A percentile compares a stretch with the other conserved stretches of the same genome.
Conservation (phyloP, 2,888 invertebrate genomes). For the Adelphocoris suturalis region DNA sequence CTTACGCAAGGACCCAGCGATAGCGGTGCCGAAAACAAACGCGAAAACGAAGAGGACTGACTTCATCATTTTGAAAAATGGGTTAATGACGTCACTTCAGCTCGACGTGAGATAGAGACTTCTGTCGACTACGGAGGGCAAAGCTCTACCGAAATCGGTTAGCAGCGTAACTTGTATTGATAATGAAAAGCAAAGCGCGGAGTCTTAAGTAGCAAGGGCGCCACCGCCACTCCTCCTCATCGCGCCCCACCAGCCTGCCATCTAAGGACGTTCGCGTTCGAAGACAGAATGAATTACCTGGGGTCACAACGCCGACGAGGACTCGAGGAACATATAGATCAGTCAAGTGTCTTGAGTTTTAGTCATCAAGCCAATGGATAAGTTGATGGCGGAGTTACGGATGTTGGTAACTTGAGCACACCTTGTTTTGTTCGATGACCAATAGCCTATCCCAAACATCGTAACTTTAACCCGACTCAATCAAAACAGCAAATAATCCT, state of each 20-base stretch:
- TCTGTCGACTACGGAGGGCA: not conserved
- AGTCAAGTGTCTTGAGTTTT: too few species aligned
- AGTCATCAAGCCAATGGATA: too few species aligned
- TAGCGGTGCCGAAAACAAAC: not conserved
- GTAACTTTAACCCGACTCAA: too few species aligned
- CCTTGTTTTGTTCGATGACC: too few species aligned
- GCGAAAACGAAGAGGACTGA: slow-evolving; percentile 43
- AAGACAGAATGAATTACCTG: too few species aligned
- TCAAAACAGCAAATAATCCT: too few species aligned
- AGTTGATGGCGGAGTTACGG: too few species aligned
- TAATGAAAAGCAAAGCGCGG: not conserved
- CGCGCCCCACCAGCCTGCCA: not conserved
- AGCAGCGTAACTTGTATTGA: slow-evolving; percentile 45
- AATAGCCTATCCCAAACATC: too few species aligned
- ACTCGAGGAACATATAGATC: too few species aligned
- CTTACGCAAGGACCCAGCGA: slow-evolving; percentile 44
- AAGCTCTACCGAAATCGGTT: slow-evolving; percentile 46
- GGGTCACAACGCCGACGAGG: too few species aligned
- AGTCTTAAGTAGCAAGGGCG: slow-evolving; percentile 39
- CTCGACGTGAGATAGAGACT: not conserved
- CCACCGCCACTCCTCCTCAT: not conserved
- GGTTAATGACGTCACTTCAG: slow-evolving; percentile 40
- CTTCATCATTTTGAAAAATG: slow-evolving; percentile 42
- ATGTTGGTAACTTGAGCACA: too few species aligned
- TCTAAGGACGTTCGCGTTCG: not conserved